Evolutionary conservation across 2,888 invertebrate species (phyloP).

Genomic region (Tenthredo scrophulariae): DNA sequence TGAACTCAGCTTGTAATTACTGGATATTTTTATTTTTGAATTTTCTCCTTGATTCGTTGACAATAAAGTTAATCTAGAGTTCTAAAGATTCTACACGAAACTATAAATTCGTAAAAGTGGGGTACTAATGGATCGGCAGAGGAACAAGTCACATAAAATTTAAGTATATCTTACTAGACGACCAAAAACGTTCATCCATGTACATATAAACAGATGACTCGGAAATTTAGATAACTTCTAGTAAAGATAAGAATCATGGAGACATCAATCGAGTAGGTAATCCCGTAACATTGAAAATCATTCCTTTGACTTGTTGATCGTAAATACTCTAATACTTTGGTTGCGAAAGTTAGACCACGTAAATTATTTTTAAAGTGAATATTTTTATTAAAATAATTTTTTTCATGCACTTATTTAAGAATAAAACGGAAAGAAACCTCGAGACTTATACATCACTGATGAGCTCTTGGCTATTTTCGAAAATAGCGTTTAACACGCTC

Average conservation of each 20-base stretch:
- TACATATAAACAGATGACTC: conserved; percentile 6
- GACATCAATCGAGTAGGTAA: background rate
- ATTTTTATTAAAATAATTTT: background rate
- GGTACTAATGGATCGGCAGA: background rate
- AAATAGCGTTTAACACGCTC: background rate
- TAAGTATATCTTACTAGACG: background rate
- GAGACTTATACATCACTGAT: conserved; percentile 27
- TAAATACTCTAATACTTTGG: background rate
- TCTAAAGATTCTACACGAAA: background rate
- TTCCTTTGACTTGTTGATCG: background rate
- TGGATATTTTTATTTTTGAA: background rate
- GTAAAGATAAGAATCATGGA: background rate
- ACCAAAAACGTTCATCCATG: background rate
- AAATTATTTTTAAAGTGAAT: background rate
- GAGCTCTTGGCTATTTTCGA: background rate
- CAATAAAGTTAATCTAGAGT: background rate
- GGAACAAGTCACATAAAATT: conserved; percentile 9
- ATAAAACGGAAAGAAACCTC: conserved; percentile 1
- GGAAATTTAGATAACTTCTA: background rate
- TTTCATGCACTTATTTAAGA: background rate
- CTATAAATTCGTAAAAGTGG: background rate
- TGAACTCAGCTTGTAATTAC: background rate
- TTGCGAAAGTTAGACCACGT: background rate
- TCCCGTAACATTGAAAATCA: background rate
- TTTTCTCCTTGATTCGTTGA: background rate